Evolutionary conservation across 1,140 invertebrate species (phyloP), one percentile per base, ranked within the genome.

Genomic region (Sipha flava): DNA sequence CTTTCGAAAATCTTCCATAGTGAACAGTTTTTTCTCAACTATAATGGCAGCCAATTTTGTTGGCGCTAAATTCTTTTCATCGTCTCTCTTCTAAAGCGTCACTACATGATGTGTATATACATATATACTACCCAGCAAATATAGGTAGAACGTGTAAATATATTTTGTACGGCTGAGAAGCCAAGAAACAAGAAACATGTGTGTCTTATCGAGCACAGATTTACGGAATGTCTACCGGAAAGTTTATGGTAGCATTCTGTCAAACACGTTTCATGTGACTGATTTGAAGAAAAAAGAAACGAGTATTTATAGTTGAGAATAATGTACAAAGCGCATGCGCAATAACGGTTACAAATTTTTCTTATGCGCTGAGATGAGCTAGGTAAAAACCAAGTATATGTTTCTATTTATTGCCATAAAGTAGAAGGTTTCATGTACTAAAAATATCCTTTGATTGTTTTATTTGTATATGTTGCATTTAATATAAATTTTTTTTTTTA

Each of bases 111-210:
- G 64, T 16, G 21, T 43, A 66, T 37, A 21, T 16, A 72, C 40
- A n/a, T 68, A 40, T 68, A 70, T 70, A 70, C n/a, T n/a, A n/a
- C n/a, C n/a, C n/a, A n/a, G n/a, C n/a, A n/a, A n/a, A n/a, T 45
- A 26, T 16, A 54, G n/a, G 40, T 68, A 43, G 10, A 66, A 34
- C 29, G 43, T 21, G 12, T 57, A 75, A 54, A 37, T 43, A 45
- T 34, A 70, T 9, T 23, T 12, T 14, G 57, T 54, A 75, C 18
- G 4, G 34, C 21, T 16, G 23, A 77, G 37, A 21, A 57, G 52
- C 73, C 73, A 77, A 77, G n/a, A 59, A 77, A 54, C 16, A n/a
- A 77, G 52, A 57, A 59, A 59, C 73, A 77, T n/a, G 49, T 77
- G 73, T 73, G 10, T 54, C 21, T 9, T 31, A 6, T 21, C 16